Evolutionary conservation across 2,888 invertebrate genomes (phyloP).

Genomic region (Drepana falcataria): DNA sequence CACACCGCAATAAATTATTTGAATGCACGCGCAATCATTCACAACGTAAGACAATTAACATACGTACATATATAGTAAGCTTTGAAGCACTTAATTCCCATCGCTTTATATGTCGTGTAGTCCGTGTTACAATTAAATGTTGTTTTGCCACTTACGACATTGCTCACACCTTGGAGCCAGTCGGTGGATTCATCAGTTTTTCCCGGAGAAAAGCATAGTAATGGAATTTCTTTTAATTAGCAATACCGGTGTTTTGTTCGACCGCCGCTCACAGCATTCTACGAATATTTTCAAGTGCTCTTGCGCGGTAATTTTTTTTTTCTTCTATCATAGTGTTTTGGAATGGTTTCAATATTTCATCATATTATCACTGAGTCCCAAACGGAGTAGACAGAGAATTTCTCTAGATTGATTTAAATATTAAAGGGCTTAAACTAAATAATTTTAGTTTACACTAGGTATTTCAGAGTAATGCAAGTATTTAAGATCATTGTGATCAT

Average conservation of each 20-base stretch:
- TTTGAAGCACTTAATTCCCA: constrained; percentile 43
- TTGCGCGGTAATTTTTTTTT: constrained; percentile 14
- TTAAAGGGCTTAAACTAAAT: too few species aligned
- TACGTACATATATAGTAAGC: constrained; percentile 28
- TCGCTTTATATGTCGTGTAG: constrained; percentile 36
- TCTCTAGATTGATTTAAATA: too few species aligned
- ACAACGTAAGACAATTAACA: constrained; percentile 38
- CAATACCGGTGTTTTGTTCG: constrained; percentile 40
- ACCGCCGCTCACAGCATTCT: constrained; percentile 38
- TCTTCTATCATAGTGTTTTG: not conserved
- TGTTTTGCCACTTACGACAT: constrained; percentile 60
- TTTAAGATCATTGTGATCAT: too few species aligned
- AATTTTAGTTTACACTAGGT: too few species aligned
- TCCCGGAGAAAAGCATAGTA: constrained; percentile 44
- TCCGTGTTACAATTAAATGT: constrained; percentile 55
- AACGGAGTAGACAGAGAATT: too few species aligned
- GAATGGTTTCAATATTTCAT: too few species aligned
- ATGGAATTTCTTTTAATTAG: constrained; percentile 67
- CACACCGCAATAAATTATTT: constrained; percentile 18
- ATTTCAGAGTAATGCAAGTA: too few species aligned
- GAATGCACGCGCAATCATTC: constrained; percentile 20
- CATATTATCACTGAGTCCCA: too few species aligned
- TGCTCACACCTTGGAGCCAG: constrained; percentile 61
- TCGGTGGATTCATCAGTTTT: constrained; percentile 50
- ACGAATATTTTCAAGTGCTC: constrained; percentile 25